Base-by-base conservation (phyloP, 2,888 invertebrate genomes). In the Unio pictorum region DNA sequence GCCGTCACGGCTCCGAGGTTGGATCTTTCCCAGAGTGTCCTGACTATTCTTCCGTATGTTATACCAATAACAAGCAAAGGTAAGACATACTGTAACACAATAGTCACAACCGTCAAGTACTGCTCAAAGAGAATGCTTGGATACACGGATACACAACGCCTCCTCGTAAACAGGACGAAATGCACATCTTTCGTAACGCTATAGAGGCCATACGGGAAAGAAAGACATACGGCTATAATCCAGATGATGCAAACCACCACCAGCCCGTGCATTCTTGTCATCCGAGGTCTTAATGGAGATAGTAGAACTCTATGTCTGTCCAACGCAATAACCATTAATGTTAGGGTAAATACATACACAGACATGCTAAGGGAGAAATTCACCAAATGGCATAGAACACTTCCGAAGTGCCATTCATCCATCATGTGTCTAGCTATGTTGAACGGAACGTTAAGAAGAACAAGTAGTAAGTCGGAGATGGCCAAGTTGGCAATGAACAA, bases 321-420 rank as follows among this genome's bases (percentile, higher is more conserved):
- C 15, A 90, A 62, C 2, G 91, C 90, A 66, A 91, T 91, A 54
- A 87, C 89, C 7, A 89, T 87, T 87, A 91, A 88, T 0, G 91
- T 91, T 74, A 90, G 90, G 4, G 91, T 90, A 4, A 90, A 91
- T n/a, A 90, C 91, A 75, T 91, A 91, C 5, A 89, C 90, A 4
- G 89, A 89, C 18, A 87, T 83, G 66, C 90, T 90, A 63, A 91
- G 86, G 3, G 90, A 88, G 68, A 90, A 89, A 61, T 91, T 91
- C 58, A 91, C 86, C 56, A 90, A 72, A 62, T 87, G 86, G 75
- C 91, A 91, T 79, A 91, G 84, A 58, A 89, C 80, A 18, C 83
- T 79, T 0, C 91, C 91, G 71, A 91, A 90, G 2, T 89, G 90
- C 91, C 91, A 91, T 60, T 90, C 89, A 11, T 86, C 82, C 65